Evolutionary conservation across 2,797 vertebrate genomes (phyloP).

Genomic region (Melopsittacus undulatus): DNA sequence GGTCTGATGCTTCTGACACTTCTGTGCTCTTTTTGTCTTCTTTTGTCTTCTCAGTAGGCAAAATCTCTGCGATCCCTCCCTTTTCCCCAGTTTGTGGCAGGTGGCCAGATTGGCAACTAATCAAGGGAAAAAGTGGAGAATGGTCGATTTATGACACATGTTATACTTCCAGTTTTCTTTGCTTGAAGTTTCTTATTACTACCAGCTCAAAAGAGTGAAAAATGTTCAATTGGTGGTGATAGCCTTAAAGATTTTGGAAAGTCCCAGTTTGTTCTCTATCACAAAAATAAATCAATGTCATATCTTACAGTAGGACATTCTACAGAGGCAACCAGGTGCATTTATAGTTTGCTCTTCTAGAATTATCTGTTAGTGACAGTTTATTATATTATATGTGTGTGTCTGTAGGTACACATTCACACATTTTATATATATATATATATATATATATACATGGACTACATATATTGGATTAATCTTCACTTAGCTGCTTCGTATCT

Average conservation of each 20-base stretch:
- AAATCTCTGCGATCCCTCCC: background rate
- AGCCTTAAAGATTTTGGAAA: background rate
- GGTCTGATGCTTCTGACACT: background rate
- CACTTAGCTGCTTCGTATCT: background rate
- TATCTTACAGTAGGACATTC: background rate
- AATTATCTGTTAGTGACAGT: background rate
- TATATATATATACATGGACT: background rate
- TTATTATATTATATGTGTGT: background rate
- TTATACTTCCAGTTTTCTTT: constrained; percentile 1
- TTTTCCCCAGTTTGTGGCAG: background rate
- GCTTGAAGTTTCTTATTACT: constrained; percentile 11
- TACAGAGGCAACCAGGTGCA: background rate
- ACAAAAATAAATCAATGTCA: background rate
- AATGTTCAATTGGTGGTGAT: background rate
- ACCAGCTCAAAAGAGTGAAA: constrained; percentile 11
- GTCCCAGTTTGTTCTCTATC: background rate
- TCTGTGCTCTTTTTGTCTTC: background rate
- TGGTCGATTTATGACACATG: background rate
- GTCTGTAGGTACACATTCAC: background rate
- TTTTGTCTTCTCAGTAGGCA: constrained; percentile 10
- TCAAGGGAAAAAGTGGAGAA: background rate
- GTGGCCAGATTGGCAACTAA: constrained; percentile 1
- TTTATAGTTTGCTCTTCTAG: background rate
- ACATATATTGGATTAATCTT: background rate
- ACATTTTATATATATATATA: background rate